Conservation (phyloP, 1,140 invertebrate genomes). For the Apis dorsata region DNA sequence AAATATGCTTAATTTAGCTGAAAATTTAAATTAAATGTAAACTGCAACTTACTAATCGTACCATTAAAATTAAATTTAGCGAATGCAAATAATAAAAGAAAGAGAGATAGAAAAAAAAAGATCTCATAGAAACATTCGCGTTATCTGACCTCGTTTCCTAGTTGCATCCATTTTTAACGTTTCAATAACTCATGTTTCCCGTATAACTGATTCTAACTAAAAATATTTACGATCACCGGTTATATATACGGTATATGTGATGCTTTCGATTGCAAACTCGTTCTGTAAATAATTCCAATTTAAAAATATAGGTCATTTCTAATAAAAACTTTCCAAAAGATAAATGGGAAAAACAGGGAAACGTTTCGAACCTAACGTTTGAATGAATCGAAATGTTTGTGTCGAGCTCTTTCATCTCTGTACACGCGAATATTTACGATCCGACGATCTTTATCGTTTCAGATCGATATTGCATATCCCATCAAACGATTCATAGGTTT, state of each 20-base stretch:
- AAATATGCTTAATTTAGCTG: background rate
- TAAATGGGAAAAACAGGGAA: background rate
- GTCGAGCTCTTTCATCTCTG: too few species aligned
- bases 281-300: background rate
- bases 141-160: conserved; percentile 24
- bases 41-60: background rate
- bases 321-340: background rate
- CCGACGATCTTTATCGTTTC: background rate
- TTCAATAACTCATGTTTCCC: conserved; percentile 4
- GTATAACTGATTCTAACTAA: background rate
- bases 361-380: too few species aligned
- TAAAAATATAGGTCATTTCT: background rate
- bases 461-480: background rate
- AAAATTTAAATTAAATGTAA: too few species aligned
- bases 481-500: background rate
- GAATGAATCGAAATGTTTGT: background rate
- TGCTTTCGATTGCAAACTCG: background rate
- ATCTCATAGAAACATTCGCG: conserved; percentile 9
- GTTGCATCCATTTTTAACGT: conserved; percentile 3
- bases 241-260: background rate
- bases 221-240: conserved; percentile 15
- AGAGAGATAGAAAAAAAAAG: background rate
- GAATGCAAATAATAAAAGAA: background rate
- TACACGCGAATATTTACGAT: background rate
- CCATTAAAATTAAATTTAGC: background rate